Percentiles rank a stretch among this genome's conserved stretches.
Evolutionary conservation across 2,113 vertebrate species (phyloP).

Genomic region (Romanogobio albipinnatus): DNA sequence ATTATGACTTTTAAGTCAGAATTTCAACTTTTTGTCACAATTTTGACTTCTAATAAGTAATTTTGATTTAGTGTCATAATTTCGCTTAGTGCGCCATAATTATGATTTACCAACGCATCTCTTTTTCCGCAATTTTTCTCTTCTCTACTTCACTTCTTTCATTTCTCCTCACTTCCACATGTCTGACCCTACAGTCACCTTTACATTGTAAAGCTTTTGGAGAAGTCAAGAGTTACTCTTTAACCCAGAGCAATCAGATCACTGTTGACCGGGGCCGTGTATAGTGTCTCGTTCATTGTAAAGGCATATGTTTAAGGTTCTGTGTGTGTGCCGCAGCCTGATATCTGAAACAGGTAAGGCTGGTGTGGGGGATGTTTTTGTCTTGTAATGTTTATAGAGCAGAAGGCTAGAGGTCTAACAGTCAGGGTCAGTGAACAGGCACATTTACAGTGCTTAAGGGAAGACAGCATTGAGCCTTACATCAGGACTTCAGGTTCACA

Average conservation of each 20-base stretch:
- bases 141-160: neutral
- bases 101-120: too few species aligned
- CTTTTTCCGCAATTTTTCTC: too few species aligned
- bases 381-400: constrained; percentile 21
- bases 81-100: too few species aligned
- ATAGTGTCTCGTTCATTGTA: neutral
- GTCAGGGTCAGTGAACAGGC: constrained; percentile 2
- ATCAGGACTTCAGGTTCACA: constrained; percentile 1
- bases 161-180: neutral
- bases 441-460: neutral
- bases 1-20: too few species aligned
- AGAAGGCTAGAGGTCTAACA: neutral
- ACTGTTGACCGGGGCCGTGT: constrained; percentile 3
- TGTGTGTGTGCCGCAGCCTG: neutral
- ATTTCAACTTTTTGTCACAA: too few species aligned
- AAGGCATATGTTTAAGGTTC: neutral
- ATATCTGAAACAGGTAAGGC: neutral
- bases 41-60: too few species aligned
- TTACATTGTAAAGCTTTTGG: constrained; percentile 10
- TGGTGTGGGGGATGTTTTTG: neutral
- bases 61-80: too few species aligned
- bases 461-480: neutral
- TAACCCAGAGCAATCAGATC: neutral
- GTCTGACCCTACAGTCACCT: constrained; percentile 13
- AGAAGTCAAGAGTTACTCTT: constrained; percentile 35